Conservation (phyloP, 2,113 vertebrate genomes). For the Psettodes erumei region DNA sequence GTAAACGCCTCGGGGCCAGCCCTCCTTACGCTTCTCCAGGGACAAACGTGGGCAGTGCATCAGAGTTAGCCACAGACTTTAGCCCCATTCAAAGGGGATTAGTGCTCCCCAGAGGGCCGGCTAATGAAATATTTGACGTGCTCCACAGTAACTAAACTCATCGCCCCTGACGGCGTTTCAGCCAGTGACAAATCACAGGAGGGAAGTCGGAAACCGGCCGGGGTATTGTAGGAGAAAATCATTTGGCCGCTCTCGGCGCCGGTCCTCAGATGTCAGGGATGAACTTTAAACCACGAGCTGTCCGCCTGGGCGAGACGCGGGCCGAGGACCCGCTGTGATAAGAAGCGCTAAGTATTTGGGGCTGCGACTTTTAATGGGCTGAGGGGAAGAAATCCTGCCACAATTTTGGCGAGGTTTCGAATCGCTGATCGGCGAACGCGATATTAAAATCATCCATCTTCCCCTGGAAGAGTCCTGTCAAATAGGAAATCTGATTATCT, state of each 20-base stretch:
- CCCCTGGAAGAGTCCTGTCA: not conserved
- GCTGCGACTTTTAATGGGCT: not conserved
- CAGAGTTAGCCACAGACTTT: slow-evolving; percentile 32
- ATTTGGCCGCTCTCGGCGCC: not conserved
- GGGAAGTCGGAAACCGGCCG: not conserved
- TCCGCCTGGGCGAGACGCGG: not conserved
- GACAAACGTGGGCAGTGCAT: slow-evolving; percentile 27
- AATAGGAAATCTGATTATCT: slow-evolving; percentile 14
- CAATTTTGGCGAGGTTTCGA: slow-evolving; percentile 3
- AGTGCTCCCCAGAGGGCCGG: slow-evolving; percentile 9
- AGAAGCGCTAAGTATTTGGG: not conserved
- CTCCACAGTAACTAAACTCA: slow-evolving; percentile 19
- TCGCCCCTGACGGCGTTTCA: slow-evolving; percentile 21
- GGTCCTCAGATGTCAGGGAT: not conserved
- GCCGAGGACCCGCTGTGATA: not conserved
- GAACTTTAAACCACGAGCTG: not conserved
- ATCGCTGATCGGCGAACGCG: not conserved
- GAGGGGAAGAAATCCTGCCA: not conserved
- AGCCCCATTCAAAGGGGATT: slow-evolving; percentile 8
- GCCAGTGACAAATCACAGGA: slow-evolving; percentile 14
- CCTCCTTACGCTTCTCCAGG: not conserved
- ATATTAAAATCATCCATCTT: slow-evolving; percentile 32
- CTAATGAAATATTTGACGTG: slow-evolving; percentile 48
- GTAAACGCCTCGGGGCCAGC: not conserved
- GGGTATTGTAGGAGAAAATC: not conserved